These are phyloP conservation scores for Sebastes vulpes DNA, from an alignment of 2,797 vertebrate species.

Conservation along the genomic window DNA sequence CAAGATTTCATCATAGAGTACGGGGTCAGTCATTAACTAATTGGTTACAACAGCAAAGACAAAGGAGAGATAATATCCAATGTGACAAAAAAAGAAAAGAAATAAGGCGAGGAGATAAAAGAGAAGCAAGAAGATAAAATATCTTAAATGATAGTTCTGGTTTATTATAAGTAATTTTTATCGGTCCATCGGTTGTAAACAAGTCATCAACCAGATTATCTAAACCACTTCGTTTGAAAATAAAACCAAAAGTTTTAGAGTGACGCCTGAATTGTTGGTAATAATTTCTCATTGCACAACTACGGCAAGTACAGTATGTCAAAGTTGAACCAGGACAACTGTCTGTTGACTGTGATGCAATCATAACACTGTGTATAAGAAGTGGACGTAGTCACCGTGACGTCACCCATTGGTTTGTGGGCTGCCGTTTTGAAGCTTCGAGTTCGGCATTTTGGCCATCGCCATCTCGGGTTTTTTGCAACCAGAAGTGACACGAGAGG, in stretches of 20 bases:
- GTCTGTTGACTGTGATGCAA: not conserved
- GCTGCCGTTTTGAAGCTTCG: too few species aligned
- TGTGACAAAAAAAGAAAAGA: not conserved
- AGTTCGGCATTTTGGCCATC: too few species aligned
- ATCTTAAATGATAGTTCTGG: not conserved
- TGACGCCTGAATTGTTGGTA: not conserved
- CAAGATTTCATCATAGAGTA: slow-evolving; percentile 43
- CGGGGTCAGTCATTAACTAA: slow-evolving; percentile 66
- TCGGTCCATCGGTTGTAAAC: not conserved
- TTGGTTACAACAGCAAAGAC: slow-evolving; percentile 50
- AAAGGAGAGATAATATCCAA: slow-evolving; percentile 50
- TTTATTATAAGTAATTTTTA: not conserved
- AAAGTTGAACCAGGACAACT: not conserved
- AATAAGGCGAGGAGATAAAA: not conserved
- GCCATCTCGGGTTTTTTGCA: rapidly evolving
- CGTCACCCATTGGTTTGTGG: too few species aligned
- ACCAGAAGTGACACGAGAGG: too few species aligned
- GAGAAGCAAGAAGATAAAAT: not conserved
- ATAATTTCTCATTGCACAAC: not conserved
- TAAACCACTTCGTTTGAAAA: not conserved
- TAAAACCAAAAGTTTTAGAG: not conserved
- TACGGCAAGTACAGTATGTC: not conserved
- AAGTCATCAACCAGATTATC: not conserved
- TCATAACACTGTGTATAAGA: rapidly evolving
- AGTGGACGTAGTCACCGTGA: too few species aligned